Evolutionary conservation across 2,888 invertebrate genomes (phyloP).

Genomic region (Pteria penguin): DNA sequence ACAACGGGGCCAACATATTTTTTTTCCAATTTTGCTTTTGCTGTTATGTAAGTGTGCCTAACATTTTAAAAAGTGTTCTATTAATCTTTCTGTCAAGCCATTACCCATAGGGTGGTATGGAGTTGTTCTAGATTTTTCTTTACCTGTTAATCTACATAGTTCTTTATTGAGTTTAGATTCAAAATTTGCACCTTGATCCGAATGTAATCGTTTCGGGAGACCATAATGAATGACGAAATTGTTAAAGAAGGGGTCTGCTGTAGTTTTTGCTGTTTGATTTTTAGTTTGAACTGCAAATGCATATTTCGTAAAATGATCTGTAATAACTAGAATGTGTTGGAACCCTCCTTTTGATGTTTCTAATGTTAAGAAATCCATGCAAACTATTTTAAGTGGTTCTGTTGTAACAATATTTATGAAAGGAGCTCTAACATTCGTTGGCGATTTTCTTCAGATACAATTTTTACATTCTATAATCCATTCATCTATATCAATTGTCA

Average conservation of each 20-base stretch:
- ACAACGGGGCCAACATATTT: slow-evolving; percentile 4
- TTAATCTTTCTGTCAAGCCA: slow-evolving; percentile 21
- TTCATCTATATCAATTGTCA: slow-evolving; percentile 3
- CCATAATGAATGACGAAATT: slow-evolving; percentile 19
- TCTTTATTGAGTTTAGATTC: slow-evolving; percentile 21
- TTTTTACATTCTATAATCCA: slow-evolving; percentile 12
- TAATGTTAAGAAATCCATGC: slow-evolving; percentile 10
- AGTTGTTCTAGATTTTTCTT: slow-evolving; percentile 8
- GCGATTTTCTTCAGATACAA: slow-evolving; percentile 5
- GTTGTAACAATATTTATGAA: slow-evolving; percentile 10
- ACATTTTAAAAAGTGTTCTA: slow-evolving; percentile 4
- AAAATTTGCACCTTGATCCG: slow-evolving; percentile 31
- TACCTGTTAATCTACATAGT: slow-evolving; percentile 11
- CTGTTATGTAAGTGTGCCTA: slow-evolving; percentile 1
- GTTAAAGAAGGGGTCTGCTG: slow-evolving; percentile 8
- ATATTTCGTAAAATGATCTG: slow-evolving; percentile 26
- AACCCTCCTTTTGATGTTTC: slow-evolving; percentile 8
- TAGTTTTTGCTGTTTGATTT: slow-evolving; percentile 10
- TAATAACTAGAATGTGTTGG: slow-evolving; percentile 10
- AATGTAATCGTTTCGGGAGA: slow-evolving; percentile 15
- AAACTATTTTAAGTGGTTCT: slow-evolving; percentile 10
- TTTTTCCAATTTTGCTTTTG: slow-evolving; percentile 4
- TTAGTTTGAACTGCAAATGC: slow-evolving; percentile 8
- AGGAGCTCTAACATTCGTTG: slow-evolving; percentile 1
- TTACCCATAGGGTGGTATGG: too few species aligned